Evolutionary conservation across 2,113 vertebrate genomes (phyloP).

Genomic region (Corythornis madagascariensis): DNA sequence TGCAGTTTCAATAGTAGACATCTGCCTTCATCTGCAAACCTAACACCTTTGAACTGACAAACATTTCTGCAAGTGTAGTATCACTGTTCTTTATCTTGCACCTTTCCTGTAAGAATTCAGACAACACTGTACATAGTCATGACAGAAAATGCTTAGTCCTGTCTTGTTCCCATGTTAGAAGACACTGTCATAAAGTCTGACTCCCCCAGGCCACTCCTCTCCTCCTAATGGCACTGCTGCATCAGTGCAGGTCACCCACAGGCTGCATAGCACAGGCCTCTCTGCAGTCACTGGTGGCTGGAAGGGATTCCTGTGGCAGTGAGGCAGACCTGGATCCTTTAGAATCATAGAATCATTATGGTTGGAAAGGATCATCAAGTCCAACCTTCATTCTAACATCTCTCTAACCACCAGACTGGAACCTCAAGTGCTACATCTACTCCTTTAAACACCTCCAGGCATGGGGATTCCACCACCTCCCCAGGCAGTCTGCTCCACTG

Average conservation of each 20-base stretch:
- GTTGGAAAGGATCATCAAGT: too few relatives aligned
- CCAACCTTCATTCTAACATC: too few relatives aligned
- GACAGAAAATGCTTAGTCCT: not conserved
- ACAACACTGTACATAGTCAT: not conserved
- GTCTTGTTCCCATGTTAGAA: not conserved
- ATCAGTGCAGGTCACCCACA: fast-evolving
- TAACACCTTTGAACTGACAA: not conserved
- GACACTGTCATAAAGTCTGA: not conserved
- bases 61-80: not conserved
- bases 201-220: not conserved
- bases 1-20: not conserved
- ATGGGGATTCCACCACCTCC: too few relatives aligned
- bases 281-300: not conserved
- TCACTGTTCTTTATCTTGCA: not conserved
- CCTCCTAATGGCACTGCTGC: not conserved
- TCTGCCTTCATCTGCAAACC: not conserved
- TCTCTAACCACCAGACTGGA: too few relatives aligned
- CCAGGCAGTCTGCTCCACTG: too few relatives aligned
- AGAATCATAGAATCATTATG: too few relatives aligned
- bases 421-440: too few relatives aligned
- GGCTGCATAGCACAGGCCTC: not conserved
- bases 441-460: too few relatives aligned
- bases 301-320: not conserved
- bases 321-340: not conserved
- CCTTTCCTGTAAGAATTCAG: not conserved